Base-by-base conservation (phyloP, 1,140 invertebrate genomes). In the Druon quercuslanigerum region DNA sequence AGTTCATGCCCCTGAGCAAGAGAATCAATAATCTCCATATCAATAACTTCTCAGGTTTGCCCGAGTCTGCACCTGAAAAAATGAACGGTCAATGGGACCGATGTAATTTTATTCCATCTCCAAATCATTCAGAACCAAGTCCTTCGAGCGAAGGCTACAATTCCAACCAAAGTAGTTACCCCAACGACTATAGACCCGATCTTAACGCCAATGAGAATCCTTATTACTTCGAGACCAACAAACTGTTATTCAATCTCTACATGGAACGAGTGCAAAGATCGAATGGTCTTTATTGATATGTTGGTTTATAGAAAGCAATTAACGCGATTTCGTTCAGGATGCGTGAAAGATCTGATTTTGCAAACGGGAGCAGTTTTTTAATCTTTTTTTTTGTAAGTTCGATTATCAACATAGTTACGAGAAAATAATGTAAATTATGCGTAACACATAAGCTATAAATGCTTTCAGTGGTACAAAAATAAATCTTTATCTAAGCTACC, bases 11-110 rank as follows among this genome's bases (percentile, higher is more conserved):
- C 66, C 85, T 96, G 46, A 95, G 95, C 25, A 96, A 96, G 89
- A 91, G 95, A 83, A 96, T 96, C 77, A 96, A 96, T 82, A 96
- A 96, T 89, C 91, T 96, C n/a, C 95, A 95, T 82, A 94, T 96
- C 57, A 95, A 95, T 78, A 84, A 85, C 56, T 84, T 91, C 12
- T 86, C 87, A 1, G 84, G 84, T 12, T 71, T 89, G 3, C 82
- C 80, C 71, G 87, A 90, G 70, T 76, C 75, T 12, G 11, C 79
- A 2, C 72, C 75, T 2, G 87, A 88, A 76, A 86, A 83, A 19
- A 87, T 88, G 82, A 87, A 91, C 3, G 76, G 87, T 5, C 83
- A 91, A 52, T 90, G 88, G 88, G 84, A 82, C 3, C 84, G 79
- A 56, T 77, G 80, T 33, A 88, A 80, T 76, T 89, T 87, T 54